These are phyloP conservation scores for Diplodus sargus DNA, from an alignment of 2,797 vertebrate genomes.

Conservation along the genomic window DNA sequence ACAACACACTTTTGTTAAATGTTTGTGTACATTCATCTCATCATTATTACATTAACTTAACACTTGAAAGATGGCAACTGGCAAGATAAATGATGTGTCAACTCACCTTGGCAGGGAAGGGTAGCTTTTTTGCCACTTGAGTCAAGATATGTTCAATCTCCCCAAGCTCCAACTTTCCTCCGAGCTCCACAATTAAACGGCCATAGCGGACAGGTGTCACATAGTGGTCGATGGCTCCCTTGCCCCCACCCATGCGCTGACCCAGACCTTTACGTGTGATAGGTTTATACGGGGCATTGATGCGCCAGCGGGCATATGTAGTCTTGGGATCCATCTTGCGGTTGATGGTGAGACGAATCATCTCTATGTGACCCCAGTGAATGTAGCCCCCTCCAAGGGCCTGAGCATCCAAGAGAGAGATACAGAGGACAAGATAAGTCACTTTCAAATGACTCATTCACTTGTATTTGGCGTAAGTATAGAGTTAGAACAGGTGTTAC, in stretches of 20 bases:
- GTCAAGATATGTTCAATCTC: conserved; percentile 87
- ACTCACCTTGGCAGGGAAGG: conserved; percentile 89
- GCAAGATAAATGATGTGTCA: neutral
- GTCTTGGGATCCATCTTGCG: conserved; percentile 87
- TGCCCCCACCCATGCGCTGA: conserved; percentile 97
- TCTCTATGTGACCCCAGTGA: conserved; percentile 96
- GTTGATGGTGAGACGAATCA: conserved; percentile 94
- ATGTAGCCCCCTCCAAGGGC: conserved; percentile 95
- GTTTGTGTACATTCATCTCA: neutral
- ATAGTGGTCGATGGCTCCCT: conserved; percentile 93
- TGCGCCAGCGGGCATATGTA: conserved; percentile 92
- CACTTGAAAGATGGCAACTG: neutral
- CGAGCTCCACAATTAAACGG: conserved; percentile 90
- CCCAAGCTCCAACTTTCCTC: conserved; percentile 89
- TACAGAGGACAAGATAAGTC: neutral
- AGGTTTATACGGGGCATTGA: conserved; percentile 89
- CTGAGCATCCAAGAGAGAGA: conserved; percentile 70
- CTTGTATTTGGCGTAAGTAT: neutral
- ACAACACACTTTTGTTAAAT: neutral
- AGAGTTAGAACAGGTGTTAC: neutral
- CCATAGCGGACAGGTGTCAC: conserved; percentile 91
- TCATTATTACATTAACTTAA: neutral
- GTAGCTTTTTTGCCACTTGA: conserved; percentile 91
- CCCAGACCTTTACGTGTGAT: conserved; percentile 93
- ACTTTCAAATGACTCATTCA: neutral